Percentiles rank a stretch among this genome's conserved stretches.
phyloP scores from a whole-genome alignment of 2,888 invertebrate species.

The Macrophya annulata region DNA sequence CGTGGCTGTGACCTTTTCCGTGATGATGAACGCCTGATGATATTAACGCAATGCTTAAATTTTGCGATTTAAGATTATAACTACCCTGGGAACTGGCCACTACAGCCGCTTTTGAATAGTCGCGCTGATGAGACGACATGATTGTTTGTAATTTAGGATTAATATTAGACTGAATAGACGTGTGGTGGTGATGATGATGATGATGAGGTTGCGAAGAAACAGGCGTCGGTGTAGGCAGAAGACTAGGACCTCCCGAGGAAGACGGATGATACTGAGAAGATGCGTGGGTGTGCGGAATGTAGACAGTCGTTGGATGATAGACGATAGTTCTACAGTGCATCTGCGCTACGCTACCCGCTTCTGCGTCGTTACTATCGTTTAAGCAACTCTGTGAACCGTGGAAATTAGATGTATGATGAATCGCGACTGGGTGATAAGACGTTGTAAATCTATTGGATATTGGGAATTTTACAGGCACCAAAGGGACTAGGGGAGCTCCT shows the following conservation, averaged over 20 bases:
- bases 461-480: constrained; percentile 76
- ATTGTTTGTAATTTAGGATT: constrained; percentile 59
- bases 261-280: constrained; percentile 65
- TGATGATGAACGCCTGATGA: constrained; percentile 53
- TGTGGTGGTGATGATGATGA: constrained; percentile 56
- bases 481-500: constrained; percentile 65
- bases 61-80: constrained; percentile 56
- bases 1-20: constrained; percentile 53
- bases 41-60: constrained; percentile 54
- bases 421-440: constrained; percentile 69
- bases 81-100: constrained; percentile 47
- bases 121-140: constrained; percentile 57
- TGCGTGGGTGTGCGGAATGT: constrained; percentile 70
- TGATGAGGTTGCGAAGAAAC: constrained; percentile 54
- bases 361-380: constrained; percentile 70
- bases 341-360: constrained; percentile 61
- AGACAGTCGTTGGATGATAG: constrained; percentile 73
- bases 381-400: constrained; percentile 68
- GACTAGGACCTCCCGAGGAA: constrained; percentile 66
- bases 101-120: constrained; percentile 64
- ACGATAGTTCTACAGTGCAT: constrained; percentile 73
- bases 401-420: constrained; percentile 67
- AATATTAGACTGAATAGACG: constrained; percentile 64
- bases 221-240: constrained; percentile 73
- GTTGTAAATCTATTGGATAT: constrained; percentile 70